A percentile compares a stretch with the other conserved stretches of the same genome.
phyloP scores from a whole-genome alignment of 1,140 invertebrate genomes.

The Anagrus nilaparvatae region DNA sequence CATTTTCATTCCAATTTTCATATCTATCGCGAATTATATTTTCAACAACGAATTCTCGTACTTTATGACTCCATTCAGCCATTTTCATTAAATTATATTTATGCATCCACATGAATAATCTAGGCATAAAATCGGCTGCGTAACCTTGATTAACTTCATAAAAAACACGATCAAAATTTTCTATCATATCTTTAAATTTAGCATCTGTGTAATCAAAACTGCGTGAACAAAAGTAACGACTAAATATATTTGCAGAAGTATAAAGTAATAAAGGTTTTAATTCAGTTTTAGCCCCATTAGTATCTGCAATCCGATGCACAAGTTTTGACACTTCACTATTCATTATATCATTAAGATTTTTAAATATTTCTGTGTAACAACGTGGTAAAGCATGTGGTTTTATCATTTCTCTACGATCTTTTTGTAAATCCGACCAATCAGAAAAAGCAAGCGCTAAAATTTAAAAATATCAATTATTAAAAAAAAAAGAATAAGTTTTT shows the following conservation, averaged over 20 bases:
- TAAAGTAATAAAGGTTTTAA: conserved; percentile 53
- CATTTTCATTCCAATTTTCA: conserved; percentile 45
- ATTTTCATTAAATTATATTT: conserved; percentile 57
- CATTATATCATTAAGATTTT: conserved; percentile 54
- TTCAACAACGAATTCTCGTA: conserved; percentile 65
- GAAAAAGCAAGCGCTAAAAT: conserved; percentile 72
- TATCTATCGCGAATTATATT: conserved; percentile 58
- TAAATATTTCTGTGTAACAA: conserved; percentile 57
- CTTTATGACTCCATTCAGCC: conserved; percentile 54
- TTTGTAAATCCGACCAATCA: conserved; percentile 75
- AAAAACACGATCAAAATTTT: conserved; percentile 76
- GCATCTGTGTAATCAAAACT: conserved; percentile 57
- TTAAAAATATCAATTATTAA: conserved; percentile 21
- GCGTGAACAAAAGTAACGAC: conserved; percentile 70
- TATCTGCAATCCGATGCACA: conserved; percentile 42
- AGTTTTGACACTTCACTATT: conserved; percentile 49
- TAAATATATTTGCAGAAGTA: conserved; percentile 75
- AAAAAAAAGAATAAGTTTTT: no score
- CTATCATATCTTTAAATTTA: conserved; percentile 55
- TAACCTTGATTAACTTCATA: conserved; percentile 85
- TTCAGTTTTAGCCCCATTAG: conserved; percentile 28
- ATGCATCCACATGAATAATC: conserved; percentile 63
- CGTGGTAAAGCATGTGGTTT: conserved; percentile 66
- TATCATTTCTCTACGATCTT: conserved; percentile 64
- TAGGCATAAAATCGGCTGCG: conserved; percentile 76